Conservation (phyloP, 1,140 invertebrate genomes). For the Drosophila trapezifrons region DNA sequence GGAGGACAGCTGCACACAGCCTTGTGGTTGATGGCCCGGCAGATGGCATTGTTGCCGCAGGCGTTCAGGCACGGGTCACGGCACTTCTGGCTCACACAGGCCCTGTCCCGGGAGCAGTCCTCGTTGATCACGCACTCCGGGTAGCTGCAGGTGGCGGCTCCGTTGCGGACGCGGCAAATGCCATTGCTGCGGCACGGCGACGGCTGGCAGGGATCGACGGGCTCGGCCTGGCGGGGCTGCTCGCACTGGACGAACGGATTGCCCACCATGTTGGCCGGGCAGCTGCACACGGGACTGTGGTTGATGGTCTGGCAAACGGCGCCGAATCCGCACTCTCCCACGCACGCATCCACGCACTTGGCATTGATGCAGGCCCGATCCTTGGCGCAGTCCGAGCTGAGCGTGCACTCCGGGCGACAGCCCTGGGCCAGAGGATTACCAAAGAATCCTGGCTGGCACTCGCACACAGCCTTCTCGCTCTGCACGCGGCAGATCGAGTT, state of each 20-base stretch:
- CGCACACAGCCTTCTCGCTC: constrained; percentile 87
- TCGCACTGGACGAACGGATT: constrained; percentile 92
- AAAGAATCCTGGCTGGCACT: constrained; percentile 89
- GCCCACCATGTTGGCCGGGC: constrained; percentile 86
- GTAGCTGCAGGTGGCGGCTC: constrained; percentile 90
- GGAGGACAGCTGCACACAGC: constrained; percentile 92
- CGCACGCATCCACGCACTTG: constrained; percentile 93
- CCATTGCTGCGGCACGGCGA: constrained; percentile 92
- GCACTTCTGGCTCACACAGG: constrained; percentile 93
- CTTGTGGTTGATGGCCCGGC: constrained; percentile 92
- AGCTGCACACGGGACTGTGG: constrained; percentile 91
- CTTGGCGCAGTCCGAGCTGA: constrained; percentile 91
- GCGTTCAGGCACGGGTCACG: constrained; percentile 91
- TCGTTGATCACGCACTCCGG: constrained; percentile 94
- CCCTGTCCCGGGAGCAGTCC: constrained; percentile 91
- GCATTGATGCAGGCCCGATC: constrained; percentile 90
- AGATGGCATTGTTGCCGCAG: constrained; percentile 94
- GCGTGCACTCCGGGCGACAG: constrained; percentile 91
- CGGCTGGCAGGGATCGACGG: constrained; percentile 90
- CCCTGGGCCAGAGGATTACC: constrained; percentile 91
- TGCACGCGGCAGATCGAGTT: constrained; percentile 88
- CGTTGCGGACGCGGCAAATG: constrained; percentile 89
- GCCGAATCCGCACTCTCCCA: constrained; percentile 87
- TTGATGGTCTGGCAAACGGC: constrained; percentile 88
- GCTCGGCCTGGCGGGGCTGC: constrained; percentile 68